These are phyloP conservation scores for Decapterus maruadsi DNA, from an alignment of 2,797 vertebrate species.

Conservation along the genomic window DNA sequence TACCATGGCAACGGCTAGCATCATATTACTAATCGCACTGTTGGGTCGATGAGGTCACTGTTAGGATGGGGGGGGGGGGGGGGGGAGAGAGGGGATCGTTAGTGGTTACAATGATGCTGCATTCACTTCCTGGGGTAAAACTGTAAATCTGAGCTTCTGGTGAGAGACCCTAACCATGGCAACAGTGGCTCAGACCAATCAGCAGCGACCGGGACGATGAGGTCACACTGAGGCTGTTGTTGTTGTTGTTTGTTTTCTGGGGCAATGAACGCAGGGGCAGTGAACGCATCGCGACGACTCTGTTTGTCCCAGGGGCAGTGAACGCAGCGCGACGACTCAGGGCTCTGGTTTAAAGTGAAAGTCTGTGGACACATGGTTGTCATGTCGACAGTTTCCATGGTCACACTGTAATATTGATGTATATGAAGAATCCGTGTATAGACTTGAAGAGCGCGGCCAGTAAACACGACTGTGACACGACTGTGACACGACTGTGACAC, in stretches of 20 bases:
- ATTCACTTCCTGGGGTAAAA: conserved; percentile 32
- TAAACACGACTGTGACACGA: no score
- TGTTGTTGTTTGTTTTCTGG: background rate
- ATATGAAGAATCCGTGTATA: background rate
- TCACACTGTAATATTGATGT: conserved; percentile 15
- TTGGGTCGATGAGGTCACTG: background rate
- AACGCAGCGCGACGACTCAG: conserved; percentile 49
- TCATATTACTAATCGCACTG: background rate
- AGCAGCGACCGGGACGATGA: no score
- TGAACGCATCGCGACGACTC: conserved; percentile 46
- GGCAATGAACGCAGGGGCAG: no score
- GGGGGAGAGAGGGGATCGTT: no score
- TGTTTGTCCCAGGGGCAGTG: conserved; percentile 26
- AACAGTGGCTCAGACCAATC: background rate
- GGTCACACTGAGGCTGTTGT: no score
- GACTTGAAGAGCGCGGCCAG: background rate
- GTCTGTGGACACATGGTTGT: background rate
- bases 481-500: background rate
- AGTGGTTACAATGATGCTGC: conserved; percentile 29
- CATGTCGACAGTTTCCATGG: conserved; percentile 7
- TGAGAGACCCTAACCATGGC: background rate
- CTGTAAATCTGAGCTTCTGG: background rate
- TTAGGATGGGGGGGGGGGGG: no score
- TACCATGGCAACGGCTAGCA: conserved; percentile 25
- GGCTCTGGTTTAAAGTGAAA: conserved; percentile 32